These are phyloP conservation scores for Thecophora atra DNA, from an alignment of 2,888 invertebrate species.

Conservation along the genomic window DNA sequence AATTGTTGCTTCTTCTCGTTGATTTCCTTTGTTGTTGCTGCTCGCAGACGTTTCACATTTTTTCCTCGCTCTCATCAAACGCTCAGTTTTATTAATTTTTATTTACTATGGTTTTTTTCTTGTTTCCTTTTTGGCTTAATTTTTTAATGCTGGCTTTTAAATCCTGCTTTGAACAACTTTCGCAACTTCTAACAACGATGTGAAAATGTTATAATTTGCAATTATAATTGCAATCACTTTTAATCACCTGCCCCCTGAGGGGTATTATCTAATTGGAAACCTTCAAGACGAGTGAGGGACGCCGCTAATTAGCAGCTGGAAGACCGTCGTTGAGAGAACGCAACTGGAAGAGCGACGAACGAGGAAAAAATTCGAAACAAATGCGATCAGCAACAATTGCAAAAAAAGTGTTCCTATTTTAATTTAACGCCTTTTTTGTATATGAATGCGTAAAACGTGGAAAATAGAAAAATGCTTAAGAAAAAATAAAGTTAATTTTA, in stretches of 20 bases:
- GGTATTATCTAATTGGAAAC: conserved; percentile 31
- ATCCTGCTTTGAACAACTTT: conserved; percentile 39
- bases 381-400: too few relatives aligned
- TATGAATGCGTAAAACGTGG: too few relatives aligned
- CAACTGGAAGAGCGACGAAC: not conserved
- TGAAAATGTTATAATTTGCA: conserved; percentile 57
- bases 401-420: too few relatives aligned
- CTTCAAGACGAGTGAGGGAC: not conserved
- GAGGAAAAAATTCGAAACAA: too few relatives aligned
- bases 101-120: not conserved
- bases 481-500: too few relatives aligned
- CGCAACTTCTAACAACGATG: not conserved
- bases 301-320: not conserved
- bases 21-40: too few relatives aligned
- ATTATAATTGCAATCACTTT: conserved; percentile 55
- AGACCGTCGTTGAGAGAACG: too few relatives aligned
- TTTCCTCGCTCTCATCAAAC: conserved; percentile 21
- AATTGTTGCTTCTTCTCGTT: conserved; percentile 55
- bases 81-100: not conserved
- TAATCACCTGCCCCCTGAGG: conserved; percentile 13
- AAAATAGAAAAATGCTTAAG: too few relatives aligned
- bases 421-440: too few relatives aligned
- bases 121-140: not conserved
- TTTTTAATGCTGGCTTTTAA: not conserved
- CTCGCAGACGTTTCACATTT: conserved; percentile 38